Base-by-base conservation (phyloP, 1,140 invertebrate genomes). In the Trypoxylus dichotomus region DNA sequence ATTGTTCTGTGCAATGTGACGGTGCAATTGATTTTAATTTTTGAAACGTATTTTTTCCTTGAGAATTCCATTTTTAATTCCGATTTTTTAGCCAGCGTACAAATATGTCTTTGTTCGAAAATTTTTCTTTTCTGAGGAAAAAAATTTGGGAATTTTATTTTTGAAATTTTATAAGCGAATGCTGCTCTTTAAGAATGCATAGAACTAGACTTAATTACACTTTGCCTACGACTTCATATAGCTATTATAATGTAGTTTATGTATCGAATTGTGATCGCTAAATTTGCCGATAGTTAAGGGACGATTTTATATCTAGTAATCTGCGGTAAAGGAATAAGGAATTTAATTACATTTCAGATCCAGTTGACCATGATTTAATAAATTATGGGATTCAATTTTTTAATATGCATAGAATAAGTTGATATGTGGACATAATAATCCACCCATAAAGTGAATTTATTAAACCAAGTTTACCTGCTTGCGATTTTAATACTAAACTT, bases 21-120 rank as follows among this genome's bases (percentile, higher is more conserved):
- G 60, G 60, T 68, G 60, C 60, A 68, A 68, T 68, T 29, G 60
- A 29, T 68, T 68, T 68, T 68, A 68, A 68, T 68, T 68, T 68
- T 5, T 54, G 47, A 54, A 54, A 54, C 47, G 13, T 29, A 68
- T 68, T 58, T 58, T 68, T 29, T 68, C n/a, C n/a, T n/a, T 1
- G 15, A 29, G 60, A 68, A 68, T 68, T 27, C 8, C 7, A 3
- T 68, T 68, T 25, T 68, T n/a, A n/a, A n/a, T n/a, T n/a, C n/a
- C n/a, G n/a, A n/a, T n/a, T 68, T 68, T 68, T 68, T 29, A 24
- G 60, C 60, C 60, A 68, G 21, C 27, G n/a, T 43, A 43, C 42
- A 15, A 43, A 24, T n/a, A 29, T 15, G 24, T 8, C 27, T 27
- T 68, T 27, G 3, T 27, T 68, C 10, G 8, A 68, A 68, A 1